phyloP scores from a whole-genome alignment of 2,797 vertebrate genomes.

The Podarcis siculus region DNA sequence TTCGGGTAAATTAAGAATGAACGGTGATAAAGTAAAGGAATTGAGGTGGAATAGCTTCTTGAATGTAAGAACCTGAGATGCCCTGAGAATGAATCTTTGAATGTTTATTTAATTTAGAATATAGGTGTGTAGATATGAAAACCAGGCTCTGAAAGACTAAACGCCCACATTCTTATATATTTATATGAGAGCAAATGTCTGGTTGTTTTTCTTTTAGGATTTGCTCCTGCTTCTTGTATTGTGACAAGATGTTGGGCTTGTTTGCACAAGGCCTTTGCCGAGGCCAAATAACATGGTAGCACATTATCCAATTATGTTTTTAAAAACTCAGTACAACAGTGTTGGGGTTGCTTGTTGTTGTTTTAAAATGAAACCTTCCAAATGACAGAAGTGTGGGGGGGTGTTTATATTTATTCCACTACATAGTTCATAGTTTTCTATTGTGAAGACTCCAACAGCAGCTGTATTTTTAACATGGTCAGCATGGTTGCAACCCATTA shows the following conservation, averaged over 20 bases:
- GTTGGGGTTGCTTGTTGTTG: slow-evolving; percentile 31
- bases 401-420: background rate
- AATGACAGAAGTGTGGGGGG: background rate
- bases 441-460: slow-evolving; percentile 52
- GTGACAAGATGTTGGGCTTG: slow-evolving; percentile 71
- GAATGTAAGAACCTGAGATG: too few relatives aligned
- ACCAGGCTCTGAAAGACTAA: slow-evolving; percentile 74
- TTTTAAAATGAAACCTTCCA: slow-evolving; percentile 67
- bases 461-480: background rate
- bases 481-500: too few relatives aligned
- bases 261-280: slow-evolving; percentile 75
- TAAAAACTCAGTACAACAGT: slow-evolving; percentile 62
- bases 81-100: too few relatives aligned
- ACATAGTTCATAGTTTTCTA: slow-evolving; percentile 44
- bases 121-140: slow-evolving; percentile 59
- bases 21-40: too few relatives aligned
- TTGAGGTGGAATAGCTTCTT: too few relatives aligned
- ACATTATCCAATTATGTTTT: slow-evolving; percentile 71
- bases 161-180: slow-evolving; percentile 50
- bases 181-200: slow-evolving; percentile 80
- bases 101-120: too few relatives aligned
- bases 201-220: slow-evolving; percentile 78
- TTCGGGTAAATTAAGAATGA: too few relatives aligned
- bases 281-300: slow-evolving; percentile 70
- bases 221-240: slow-evolving; percentile 75